These are phyloP conservation scores for Lycia hirtaria DNA, from an alignment of 2,888 invertebrate genomes.

Conservation along the genomic window DNA sequence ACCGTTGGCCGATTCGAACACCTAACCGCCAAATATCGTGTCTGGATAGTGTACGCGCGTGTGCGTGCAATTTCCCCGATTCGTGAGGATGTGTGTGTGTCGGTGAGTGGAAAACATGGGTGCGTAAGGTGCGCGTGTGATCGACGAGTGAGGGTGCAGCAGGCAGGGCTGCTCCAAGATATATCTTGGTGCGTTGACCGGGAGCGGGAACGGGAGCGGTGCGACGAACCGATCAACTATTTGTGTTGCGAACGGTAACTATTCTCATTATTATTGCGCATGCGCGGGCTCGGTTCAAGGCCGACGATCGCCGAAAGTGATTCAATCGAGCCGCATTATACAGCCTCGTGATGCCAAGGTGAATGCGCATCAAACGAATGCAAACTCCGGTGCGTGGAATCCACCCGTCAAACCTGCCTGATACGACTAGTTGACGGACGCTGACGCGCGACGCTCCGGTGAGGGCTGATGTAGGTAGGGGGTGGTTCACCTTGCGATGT, in stretches of 20 bases:
- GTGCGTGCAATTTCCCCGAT: conserved; percentile 32
- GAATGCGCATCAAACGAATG: conserved; percentile 11
- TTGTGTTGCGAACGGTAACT: conserved; percentile 66
- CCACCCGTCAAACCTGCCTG: conserved; percentile 36
- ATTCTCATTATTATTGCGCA: conserved; percentile 36
- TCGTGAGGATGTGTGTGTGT: conserved; percentile 40
- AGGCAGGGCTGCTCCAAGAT: conserved; percentile 45
- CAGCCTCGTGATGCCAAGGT: conserved; percentile 9
- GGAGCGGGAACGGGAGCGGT: conserved; percentile 69
- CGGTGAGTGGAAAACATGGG: conserved; percentile 36
- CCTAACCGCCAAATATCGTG: conserved; percentile 47
- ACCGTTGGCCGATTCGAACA: conserved; percentile 40
- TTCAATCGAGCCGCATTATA: conserved; percentile 19
- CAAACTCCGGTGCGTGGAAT: conserved; percentile 14
- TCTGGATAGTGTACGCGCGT: conserved; percentile 41
- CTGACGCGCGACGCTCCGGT: background rate
- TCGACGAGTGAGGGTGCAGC: conserved; percentile 40
- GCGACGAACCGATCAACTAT: conserved; percentile 54
- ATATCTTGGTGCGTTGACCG: conserved; percentile 72
- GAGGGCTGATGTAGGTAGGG: conserved; percentile 5
- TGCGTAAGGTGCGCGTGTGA: conserved; percentile 36
- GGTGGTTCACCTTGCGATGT: conserved; percentile 6
- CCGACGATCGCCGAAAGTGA: conserved; percentile 28
- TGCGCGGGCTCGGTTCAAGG: conserved; percentile 29
- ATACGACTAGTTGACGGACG: background rate